These are phyloP conservation scores for Sebastes fasciatus DNA, from an alignment of 2,113 vertebrate genomes.

Conservation along the genomic window DNA sequence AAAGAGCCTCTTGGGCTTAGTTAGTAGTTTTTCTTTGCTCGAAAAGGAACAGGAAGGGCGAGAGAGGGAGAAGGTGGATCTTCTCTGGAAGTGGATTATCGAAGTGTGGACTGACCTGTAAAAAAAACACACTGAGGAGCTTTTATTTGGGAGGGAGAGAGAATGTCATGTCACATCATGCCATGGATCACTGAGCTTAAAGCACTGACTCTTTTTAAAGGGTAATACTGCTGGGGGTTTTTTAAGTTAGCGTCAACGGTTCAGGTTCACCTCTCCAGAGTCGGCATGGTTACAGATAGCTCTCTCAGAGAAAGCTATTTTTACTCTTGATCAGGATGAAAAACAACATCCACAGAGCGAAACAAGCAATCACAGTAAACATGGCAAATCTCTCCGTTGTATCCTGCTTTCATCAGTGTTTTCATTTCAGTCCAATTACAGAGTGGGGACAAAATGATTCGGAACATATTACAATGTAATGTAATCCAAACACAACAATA, in stretches of 20 bases:
- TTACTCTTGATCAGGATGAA: constrained; percentile 13
- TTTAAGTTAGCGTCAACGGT: constrained; percentile 11
- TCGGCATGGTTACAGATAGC: not conserved
- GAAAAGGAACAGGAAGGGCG: constrained; percentile 15
- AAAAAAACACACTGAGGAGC: constrained; percentile 35
- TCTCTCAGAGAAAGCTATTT: not conserved
- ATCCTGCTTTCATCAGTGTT: not conserved
- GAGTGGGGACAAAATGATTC: constrained; percentile 4
- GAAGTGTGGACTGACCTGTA: constrained; percentile 61
- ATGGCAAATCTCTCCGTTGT: not conserved
- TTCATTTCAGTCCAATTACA: constrained; percentile 21
- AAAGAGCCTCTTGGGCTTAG: constrained; percentile 59
- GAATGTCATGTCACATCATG: constrained; percentile 54
- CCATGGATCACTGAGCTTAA: constrained; percentile 48
- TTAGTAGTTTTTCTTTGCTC: constrained; percentile 36
- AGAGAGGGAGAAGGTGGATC: constrained; percentile 31
- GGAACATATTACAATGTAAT: not conserved
- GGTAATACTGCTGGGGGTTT: not conserved
- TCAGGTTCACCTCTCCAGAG: constrained; percentile 27
- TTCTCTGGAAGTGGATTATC: constrained; percentile 56
- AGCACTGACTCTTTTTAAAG: constrained; percentile 32
- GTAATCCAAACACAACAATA: constrained; percentile 2
- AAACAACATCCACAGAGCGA: not conserved
- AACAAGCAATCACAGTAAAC: not conserved
- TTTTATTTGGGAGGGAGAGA: constrained; percentile 48